Evolutionary conservation across 2,888 invertebrate species (phyloP).

Genomic region (Zaprionus bogoriensis): DNA sequence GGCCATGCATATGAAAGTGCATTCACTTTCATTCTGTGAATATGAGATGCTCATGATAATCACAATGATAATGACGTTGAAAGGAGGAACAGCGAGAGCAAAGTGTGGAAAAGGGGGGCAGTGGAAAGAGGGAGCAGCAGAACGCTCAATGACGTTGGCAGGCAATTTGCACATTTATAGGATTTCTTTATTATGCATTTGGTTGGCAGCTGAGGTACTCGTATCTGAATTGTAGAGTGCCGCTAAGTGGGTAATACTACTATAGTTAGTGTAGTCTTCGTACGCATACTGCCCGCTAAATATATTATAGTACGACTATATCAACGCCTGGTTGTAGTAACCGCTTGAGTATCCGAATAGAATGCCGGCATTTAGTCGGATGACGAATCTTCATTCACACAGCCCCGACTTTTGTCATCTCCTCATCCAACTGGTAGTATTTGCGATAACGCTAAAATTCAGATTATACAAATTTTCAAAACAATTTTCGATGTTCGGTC

Average conservation of each 20-base stretch:
- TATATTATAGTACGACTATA: background rate
- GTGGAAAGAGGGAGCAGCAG: constrained; percentile 6
- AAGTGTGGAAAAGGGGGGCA: constrained; percentile 7
- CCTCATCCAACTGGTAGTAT: no score
- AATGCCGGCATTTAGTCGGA: constrained; percentile 53
- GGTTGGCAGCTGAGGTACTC: constrained; percentile 1
- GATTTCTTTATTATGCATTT: constrained; percentile 70
- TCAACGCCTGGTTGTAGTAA: constrained; percentile 4
- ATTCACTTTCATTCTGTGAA: constrained; percentile 69
- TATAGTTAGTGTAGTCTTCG: constrained; percentile 52
- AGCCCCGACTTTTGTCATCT: background rate
- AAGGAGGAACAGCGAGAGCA: constrained; percentile 8
- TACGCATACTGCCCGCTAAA: constrained; percentile 19
- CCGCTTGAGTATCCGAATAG: constrained; percentile 9
- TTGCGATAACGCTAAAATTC: no score
- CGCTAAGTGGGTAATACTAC: constrained; percentile 60
- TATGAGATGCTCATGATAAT: constrained; percentile 45
- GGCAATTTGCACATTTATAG: constrained; percentile 71
- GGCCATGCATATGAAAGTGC: constrained; percentile 72
- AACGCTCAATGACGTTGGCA: constrained; percentile 63
- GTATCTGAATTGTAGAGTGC: constrained; percentile 33
- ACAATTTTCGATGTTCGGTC: constrained; percentile 8
- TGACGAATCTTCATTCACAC: constrained; percentile 44
- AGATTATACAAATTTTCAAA: constrained; percentile 32
- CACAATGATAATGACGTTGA: constrained; percentile 15